phyloP scores from a whole-genome alignment of 2,888 invertebrate species.

The Lymantria monacha region DNA sequence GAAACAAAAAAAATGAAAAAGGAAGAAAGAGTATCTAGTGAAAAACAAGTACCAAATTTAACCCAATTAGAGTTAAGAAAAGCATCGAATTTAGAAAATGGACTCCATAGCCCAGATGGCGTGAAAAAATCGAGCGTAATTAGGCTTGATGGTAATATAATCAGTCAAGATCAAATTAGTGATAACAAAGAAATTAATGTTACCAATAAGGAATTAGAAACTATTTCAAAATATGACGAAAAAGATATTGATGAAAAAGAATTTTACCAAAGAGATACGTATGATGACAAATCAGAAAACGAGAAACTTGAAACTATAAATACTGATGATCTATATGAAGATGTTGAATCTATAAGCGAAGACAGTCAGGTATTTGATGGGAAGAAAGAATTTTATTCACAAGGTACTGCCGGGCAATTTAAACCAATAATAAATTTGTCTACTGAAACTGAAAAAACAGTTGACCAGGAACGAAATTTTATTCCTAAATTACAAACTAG shows the following conservation, averaged over 20 bases:
- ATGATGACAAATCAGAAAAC: background rate
- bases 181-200: slow-evolving; percentile 27
- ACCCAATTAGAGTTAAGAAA: too few species aligned
- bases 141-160: background rate
- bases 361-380: slow-evolving; percentile 33
- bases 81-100: background rate
- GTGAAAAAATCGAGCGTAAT: background rate
- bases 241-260: slow-evolving; percentile 43
- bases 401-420: slow-evolving; percentile 22
- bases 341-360: slow-evolving; percentile 37
- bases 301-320: slow-evolving; percentile 9
- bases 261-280: background rate
- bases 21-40: background rate
- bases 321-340: slow-evolving; percentile 30
- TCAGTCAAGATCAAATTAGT: slow-evolving; percentile 1
- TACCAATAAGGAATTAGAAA: too few species aligned
- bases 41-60: background rate
- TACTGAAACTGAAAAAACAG: slow-evolving; percentile 41
- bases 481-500: slow-evolving; percentile 26
- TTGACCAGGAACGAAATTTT: slow-evolving; percentile 40
- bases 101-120: background rate
- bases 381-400: slow-evolving; percentile 24
- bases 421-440: slow-evolving; percentile 29
- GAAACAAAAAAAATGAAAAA: background rate
- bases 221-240: slow-evolving; percentile 33